Evolutionary conservation across 2,888 invertebrate species (phyloP), one percentile per base, ranked within the genome.

Genomic region (Drosophila anomelani): DNA sequence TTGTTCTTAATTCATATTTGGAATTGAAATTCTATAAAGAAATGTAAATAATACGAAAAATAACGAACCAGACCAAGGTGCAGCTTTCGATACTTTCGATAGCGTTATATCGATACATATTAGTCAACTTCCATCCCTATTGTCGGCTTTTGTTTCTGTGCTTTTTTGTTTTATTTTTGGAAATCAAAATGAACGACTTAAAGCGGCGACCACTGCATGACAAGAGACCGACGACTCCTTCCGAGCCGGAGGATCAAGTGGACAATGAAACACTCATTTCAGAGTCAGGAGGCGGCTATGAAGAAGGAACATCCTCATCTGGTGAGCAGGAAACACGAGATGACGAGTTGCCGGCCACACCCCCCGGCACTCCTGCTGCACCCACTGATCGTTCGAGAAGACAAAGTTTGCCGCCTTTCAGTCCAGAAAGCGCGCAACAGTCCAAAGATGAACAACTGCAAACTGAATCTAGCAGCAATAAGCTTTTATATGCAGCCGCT

Each of bases 241-340:
- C 59, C 17, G 43, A 26, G 9, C 17, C 17, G 17, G 8, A 43
- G 26, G 61, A 36, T 12, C 59, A 59, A 34, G 43, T 61, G 32
- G 39, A 58, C 59, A 44, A 44, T 26, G 26, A 5, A 2, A 20
- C 59, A 1, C 34, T 23, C 0, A 20, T 32, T n/a, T n/a, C 4
- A 7, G 41, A 41, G 32, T 7, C 32, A 1, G 60, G 4, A 32
- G 32, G 34, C 9, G 41, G 34, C 43, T 61, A 12, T 15, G 61
- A 61, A 17, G 61, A 64, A 20, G 64, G 64, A 5, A 64, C 64
- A 10, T 63, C 63, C 9, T 64, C 64, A 12, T 20, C 47, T 7
- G 49, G 41, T 10, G 64, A 64, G 34, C 49, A 12, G 23, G 63
- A 63, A 41, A 20, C 29, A 2, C 13, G 4, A 20, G 39, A 49